Evolutionary conservation across 2,113 vertebrate genomes (phyloP).

Genomic region (Chrysochloris asiatica): DNA sequence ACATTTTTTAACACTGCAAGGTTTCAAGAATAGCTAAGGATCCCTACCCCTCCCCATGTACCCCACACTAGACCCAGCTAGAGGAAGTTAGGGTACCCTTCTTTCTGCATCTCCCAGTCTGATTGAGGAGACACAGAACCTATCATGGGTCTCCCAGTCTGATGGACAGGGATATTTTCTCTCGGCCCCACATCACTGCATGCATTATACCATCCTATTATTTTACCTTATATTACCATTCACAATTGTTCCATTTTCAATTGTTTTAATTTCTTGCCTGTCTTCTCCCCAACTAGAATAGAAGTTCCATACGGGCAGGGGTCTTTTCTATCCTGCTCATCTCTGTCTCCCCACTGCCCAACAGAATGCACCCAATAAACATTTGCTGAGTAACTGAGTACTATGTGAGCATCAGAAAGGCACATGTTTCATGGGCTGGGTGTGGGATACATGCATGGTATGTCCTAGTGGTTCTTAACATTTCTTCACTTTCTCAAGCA

Average conservation of each 20-base stretch:
- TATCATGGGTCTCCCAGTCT: neutral
- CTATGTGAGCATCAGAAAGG: rapidly evolving
- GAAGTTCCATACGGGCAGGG: neutral
- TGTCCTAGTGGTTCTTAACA: rapidly evolving
- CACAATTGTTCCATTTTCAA: neutral
- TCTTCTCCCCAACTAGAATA: neutral
- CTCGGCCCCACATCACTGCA: neutral
- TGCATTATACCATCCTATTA: neutral
- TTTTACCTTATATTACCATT: neutral
- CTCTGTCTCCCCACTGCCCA: neutral
- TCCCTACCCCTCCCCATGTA: neutral
- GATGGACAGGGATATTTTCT: neutral
- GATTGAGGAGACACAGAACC: neutral
- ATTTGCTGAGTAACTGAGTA: rapidly evolving
- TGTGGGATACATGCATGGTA: rapidly evolving
- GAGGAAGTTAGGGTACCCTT: neutral
- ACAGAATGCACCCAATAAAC: rapidly evolving
- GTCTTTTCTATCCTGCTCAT: neutral
- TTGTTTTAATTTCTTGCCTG: neutral
- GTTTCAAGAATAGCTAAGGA: neutral
- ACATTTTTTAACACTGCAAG: rapidly evolving
- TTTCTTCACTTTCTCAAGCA: rapidly evolving
- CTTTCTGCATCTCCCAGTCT: neutral
- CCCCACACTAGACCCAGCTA: neutral
- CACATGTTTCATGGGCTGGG: neutral